Evolutionary conservation across 2,888 invertebrate genomes (phyloP).

Genomic region (Nomada ferruginata): DNA sequence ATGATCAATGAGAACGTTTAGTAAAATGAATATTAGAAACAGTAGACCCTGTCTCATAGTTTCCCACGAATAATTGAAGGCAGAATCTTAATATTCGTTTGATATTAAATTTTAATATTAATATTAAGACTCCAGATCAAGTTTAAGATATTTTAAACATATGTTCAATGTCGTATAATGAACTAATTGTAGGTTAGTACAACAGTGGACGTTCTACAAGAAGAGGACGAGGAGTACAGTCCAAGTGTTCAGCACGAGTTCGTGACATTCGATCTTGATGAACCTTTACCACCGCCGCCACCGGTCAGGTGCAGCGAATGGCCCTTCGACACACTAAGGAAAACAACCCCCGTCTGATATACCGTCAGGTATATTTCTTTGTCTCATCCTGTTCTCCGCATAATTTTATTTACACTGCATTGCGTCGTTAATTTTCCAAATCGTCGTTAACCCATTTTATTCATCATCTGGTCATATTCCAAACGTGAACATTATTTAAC

Average conservation of each 20-base stretch:
- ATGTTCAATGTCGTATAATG: no score
- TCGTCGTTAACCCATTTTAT: no score
- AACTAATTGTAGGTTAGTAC: constrained; percentile 85
- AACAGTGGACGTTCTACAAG: constrained; percentile 85
- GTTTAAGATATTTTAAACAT: no score
- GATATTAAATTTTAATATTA: no score
- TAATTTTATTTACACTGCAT: neutral
- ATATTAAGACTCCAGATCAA: no score
- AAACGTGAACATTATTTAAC: no score
- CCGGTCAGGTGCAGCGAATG: constrained; percentile 84
- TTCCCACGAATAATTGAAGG: no score
- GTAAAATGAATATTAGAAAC: neutral
- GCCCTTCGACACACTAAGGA: constrained; percentile 82
- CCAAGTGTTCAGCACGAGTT: constrained; percentile 87
- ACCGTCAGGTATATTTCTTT: constrained; percentile 77
- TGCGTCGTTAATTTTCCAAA: neutral
- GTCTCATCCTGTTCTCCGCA: neutral
- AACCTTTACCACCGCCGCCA: constrained; percentile 84
- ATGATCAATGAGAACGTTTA: neutral
- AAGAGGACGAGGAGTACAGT: constrained; percentile 81
- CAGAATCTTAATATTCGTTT: no score
- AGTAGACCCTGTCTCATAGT: no score
- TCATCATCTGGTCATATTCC: no score
- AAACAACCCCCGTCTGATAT: constrained; percentile 84
- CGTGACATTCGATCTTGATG: constrained; percentile 89